A percentile compares a stretch with the other conserved stretches of the same genome.
These are phyloP conservation scores for Pseudomyrmex sp. DNA, from an alignment of 1,140 invertebrate genomes.

Conservation along the genomic window DNA sequence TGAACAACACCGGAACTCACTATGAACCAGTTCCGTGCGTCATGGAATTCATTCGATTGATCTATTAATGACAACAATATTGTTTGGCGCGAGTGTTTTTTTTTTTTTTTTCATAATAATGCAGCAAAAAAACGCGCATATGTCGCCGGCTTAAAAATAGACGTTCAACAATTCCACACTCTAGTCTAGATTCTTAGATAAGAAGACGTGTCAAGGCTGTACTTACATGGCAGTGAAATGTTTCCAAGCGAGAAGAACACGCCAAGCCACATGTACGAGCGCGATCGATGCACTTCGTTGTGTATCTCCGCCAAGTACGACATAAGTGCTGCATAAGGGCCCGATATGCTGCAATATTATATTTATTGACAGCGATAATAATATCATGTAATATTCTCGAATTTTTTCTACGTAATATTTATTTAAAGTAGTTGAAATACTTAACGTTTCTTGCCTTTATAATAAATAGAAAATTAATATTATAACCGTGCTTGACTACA, in stretches of 20 bases:
- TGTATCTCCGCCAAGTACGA: slow-evolving; percentile 91
- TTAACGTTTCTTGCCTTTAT: too few species aligned
- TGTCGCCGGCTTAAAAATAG: not conserved
- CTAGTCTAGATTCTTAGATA: not conserved
- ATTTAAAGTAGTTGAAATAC: too few species aligned
- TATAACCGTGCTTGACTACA: too few species aligned
- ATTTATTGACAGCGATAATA: too few species aligned
- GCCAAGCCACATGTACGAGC: slow-evolving; percentile 88
- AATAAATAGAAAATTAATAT: too few species aligned
- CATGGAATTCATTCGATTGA: too few species aligned
- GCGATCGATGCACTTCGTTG: slow-evolving; percentile 87
- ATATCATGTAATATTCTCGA: too few species aligned
- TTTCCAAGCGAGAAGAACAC: slow-evolving; percentile 85
- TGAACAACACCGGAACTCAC: too few species aligned
- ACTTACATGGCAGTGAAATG: slow-evolving; percentile 81
- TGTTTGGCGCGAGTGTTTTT: too few species aligned
- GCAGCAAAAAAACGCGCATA: not conserved
- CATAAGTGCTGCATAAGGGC: slow-evolving; percentile 90
- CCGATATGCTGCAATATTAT: slow-evolving; percentile 87
- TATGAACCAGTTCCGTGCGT: too few species aligned
- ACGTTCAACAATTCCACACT: not conserved
- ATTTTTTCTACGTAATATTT: too few species aligned
- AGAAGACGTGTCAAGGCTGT: slow-evolving; percentile 22
- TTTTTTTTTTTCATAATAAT: not conserved
- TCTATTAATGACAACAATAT: too few species aligned